A percentile compares a stretch with the other conserved stretches of the same genome.
Evolutionary conservation across 64 coral and sea anemone species (phyloP).

Genomic region (Montipora sp.): DNA sequence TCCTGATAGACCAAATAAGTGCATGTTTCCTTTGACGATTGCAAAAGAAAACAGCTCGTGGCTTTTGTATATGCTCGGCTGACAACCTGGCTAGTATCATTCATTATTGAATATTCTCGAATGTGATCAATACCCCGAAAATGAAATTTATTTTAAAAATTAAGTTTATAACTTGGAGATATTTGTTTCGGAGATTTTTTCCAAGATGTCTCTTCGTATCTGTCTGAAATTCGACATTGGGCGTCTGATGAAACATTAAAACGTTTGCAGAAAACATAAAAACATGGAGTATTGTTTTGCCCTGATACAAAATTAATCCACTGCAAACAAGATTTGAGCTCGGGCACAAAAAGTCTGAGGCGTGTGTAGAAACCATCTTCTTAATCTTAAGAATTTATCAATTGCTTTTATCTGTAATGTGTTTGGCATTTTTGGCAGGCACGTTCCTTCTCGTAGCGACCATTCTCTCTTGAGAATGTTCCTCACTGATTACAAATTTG

Average conservation of each 20-base stretch:
- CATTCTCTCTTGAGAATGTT: neutral
- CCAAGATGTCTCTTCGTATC: neutral
- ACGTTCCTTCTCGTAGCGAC: neutral
- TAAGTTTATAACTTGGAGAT: neutral
- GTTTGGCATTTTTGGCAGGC: neutral
- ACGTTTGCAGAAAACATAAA: no score
- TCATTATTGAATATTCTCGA: slow-evolving; percentile 9
- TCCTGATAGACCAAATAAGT: neutral
- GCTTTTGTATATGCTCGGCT: slow-evolving; percentile 6
- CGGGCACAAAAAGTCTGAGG: neutral
- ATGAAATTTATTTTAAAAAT: neutral
- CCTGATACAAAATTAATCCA: no score
- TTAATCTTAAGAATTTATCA: neutral
- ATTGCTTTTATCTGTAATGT: neutral
- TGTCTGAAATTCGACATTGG: neutral
- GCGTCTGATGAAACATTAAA: no score
- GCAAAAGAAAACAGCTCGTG: neutral
- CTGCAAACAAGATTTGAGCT: neutral
- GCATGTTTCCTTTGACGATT: neutral
- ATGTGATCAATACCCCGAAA: neutral
- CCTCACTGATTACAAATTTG: neutral
- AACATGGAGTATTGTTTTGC: no score
- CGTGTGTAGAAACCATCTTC: neutral
- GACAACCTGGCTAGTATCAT: neutral
- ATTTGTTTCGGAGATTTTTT: neutral